Evolutionary conservation across 64 coral and sea anemone species (phyloP), one percentile per base, ranked within the genome.

Genomic region (Orbicella faveolata): DNA sequence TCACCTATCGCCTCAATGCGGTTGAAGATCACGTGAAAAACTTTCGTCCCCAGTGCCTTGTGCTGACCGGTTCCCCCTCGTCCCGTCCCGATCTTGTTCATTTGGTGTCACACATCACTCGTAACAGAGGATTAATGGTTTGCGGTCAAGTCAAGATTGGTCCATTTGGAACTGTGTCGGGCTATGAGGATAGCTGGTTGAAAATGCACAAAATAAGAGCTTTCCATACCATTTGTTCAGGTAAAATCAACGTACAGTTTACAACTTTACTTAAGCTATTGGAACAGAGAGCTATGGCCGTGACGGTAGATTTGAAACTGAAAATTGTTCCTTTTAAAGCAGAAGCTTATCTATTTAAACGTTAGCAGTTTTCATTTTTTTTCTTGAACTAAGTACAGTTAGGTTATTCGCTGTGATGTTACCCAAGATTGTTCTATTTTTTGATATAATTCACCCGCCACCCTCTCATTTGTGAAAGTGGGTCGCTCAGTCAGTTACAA

Each of bases 1-100:
- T 99, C 90, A 76, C 94, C 9, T 93, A 99, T 84, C 96, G 94
- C 25, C 91, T 95, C 17, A 95, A 95, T 59, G 87, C 81, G 20
- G 88, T 93, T 13, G 96, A 89, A 89, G 96, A 99, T 63, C 96
- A 99, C 77, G 96, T 99, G 75, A 99, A 99, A 91, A 99, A 99
- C 73, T 99, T 95, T 57, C 91, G 96, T 52, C 96, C 96, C 18
- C 96, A 99, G 74, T 99, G 96, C 73, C 90, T 99, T 41, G 96
- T 99, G 35, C 65, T 99, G 64, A 95, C 94, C 7, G 96, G 96
- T 0, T 79, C 84, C 17, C 96, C 96, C 30, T 93, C 91, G 23
- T 90, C 88, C 11, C 94, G 94, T 18, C 94, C 90, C 4, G 92
- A 99, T n/a, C 89, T 99, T 9, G 93, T 92, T 26, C 87, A 99